Percentiles rank a stretch among this genome's conserved stretches.
Conservation (phyloP, 30 jellyfish, hydroid and myxozoan species). For the Aurelia aurita complex sp. Pacific region DNA sequence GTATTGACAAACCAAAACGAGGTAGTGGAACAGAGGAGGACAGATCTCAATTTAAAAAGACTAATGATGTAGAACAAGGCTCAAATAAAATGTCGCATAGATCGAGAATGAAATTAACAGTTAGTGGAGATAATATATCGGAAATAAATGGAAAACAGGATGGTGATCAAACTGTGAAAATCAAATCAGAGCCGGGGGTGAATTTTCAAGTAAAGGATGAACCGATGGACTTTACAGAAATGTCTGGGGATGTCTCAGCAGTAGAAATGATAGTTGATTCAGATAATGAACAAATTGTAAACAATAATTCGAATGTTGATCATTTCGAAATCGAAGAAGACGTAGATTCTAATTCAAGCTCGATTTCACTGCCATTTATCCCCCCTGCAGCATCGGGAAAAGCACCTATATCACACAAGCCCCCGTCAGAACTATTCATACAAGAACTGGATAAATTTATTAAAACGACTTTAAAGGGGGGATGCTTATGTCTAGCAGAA, state of each 20-base stretch:
- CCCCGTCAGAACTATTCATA: slow-evolving; percentile 85
- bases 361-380: slow-evolving; percentile 35
- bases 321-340: not conserved
- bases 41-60: slow-evolving; percentile 12
- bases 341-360: slow-evolving; percentile 44
- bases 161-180: slow-evolving; percentile 4
- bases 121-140: not conserved
- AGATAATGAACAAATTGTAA: slow-evolving; percentile 17
- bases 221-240: slow-evolving; percentile 48
- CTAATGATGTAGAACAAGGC: not conserved
- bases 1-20: slow-evolving; percentile 42
- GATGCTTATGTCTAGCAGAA: slow-evolving; percentile 80
- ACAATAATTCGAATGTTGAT: not conserved
- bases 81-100: no score
- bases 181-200: slow-evolving; percentile 29
- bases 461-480: slow-evolving; percentile 64
- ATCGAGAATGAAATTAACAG: not conserved
- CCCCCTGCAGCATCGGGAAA: slow-evolving; percentile 88
- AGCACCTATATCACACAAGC: slow-evolving; percentile 36
- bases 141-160: not conserved
- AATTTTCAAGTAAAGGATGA: slow-evolving; percentile 33
- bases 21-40: slow-evolving; percentile 55
- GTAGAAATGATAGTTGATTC: slow-evolving; percentile 31
- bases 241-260: slow-evolving; percentile 24
- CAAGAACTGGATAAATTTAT: slow-evolving; percentile 83